Base-by-base conservation (phyloP, 2,888 invertebrate genomes). In the Alloplasta piceator region DNA sequence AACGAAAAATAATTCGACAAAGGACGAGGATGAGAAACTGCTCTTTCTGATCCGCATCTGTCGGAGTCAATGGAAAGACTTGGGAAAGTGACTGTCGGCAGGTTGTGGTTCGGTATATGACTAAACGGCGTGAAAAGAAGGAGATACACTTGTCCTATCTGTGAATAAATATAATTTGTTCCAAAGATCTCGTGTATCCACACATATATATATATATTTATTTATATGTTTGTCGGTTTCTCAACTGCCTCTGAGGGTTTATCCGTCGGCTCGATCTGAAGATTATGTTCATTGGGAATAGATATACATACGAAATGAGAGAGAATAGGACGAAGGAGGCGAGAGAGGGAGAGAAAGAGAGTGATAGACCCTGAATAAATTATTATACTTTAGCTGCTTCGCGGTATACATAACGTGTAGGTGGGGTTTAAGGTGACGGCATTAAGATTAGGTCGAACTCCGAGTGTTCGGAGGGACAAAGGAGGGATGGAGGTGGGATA, bases 321-420 rank as follows among this genome's bases (percentile, higher is more conserved):
- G 67, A 68, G 68, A 50, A 75, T 48, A 66, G 72, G 75, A 41
- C 7, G 73, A 41, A 38, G 7, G n/a, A 38, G 43, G 48, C 26
- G 52, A 9, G 39, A 52, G 39, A 39, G 16, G n/a, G 64, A 80
- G 73, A 83, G 70, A 56, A 66, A 56, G 56, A 55, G 71, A 64
- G 70, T 52, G 71, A 52, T 74, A 85, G 82, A 80, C 79, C 75
- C 81, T 83, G 88, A 90, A 90, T 91, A 90, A 90, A 90, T 91
- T 89, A 26, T 26, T 26, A 26, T 26, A 88, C 83, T 82, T 70
- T 61, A 41, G 74, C 12, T 67, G 58, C 70, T 74, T 67, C 60
- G 77, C 82, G 82, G 85, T 83, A 84, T 72, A 68, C 52, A 68
- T 73, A 55, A 85, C 77, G 84, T 83, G 80, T 78, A 80, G 84